Percentiles rank a stretch among this genome's conserved stretches.
These are phyloP conservation scores for Deladenus siricidicola DNA, from an alignment of 2,888 invertebrate genomes.

Conservation along the genomic window DNA sequence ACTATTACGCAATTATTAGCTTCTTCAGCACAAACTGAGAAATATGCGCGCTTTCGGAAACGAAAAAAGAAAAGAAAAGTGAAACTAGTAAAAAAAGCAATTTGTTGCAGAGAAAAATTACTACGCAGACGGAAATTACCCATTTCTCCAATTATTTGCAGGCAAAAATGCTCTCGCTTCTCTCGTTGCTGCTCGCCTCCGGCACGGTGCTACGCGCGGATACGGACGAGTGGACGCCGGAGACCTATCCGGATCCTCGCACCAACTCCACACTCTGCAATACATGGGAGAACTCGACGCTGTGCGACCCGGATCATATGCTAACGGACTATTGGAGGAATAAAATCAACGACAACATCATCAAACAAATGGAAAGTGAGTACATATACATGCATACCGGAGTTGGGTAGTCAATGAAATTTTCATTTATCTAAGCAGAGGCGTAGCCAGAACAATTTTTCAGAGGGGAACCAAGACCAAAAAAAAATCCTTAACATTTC, in stretches of 20 bases:
- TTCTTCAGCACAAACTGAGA: too few relatives aligned
- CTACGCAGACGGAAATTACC: too few relatives aligned
- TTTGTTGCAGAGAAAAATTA: too few relatives aligned
- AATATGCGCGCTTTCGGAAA: too few relatives aligned
- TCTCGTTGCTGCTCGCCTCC: slow-evolving; percentile 49
- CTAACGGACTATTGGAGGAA: slow-evolving; percentile 50
- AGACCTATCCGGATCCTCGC: slow-evolving; percentile 45
- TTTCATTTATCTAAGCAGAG: neutral
- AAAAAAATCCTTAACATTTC: too few relatives aligned
- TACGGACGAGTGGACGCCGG: slow-evolving; percentile 48
- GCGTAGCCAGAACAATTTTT: too few relatives aligned
- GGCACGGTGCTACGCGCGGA: slow-evolving; percentile 50
- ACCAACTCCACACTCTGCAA: slow-evolving; percentile 37
- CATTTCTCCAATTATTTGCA: too few relatives aligned
- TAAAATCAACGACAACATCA: slow-evolving; percentile 42
- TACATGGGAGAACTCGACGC: slow-evolving; percentile 38
- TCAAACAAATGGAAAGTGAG: slow-evolving; percentile 40
- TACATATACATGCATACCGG: too few relatives aligned
- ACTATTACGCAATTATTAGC: too few relatives aligned
- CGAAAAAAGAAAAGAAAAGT: too few relatives aligned
- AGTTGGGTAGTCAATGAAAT: neutral
- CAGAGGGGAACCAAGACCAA: too few relatives aligned
- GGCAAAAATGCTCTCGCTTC: slow-evolving; percentile 44
- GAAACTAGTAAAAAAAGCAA: too few relatives aligned
- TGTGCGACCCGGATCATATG: slow-evolving; percentile 52